Evolutionary conservation across 2,113 vertebrate species (phyloP).

Genomic region (Corythoichthys intestinalis): DNA sequence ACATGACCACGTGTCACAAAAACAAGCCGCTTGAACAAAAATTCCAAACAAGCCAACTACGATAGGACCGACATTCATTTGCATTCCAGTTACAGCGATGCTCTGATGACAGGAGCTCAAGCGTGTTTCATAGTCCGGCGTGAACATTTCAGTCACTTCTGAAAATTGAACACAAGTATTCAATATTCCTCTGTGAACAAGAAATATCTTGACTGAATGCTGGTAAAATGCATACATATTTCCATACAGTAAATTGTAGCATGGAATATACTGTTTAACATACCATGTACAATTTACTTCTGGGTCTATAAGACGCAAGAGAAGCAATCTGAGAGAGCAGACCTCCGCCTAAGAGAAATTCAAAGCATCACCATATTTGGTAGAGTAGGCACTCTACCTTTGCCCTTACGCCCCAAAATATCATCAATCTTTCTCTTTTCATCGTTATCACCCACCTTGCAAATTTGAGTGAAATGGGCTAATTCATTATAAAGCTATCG

Average conservation of each 20-base stretch:
- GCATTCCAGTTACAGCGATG: neutral
- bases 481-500: too few relatives aligned
- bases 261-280: neutral
- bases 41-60: conserved; percentile 5
- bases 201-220: neutral
- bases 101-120: neutral
- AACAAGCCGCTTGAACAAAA: conserved; percentile 27
- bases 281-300: neutral
- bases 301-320: too few relatives aligned
- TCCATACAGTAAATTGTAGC: neutral
- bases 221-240: neutral
- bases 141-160: neutral
- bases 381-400: too few relatives aligned
- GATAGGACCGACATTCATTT: neutral
- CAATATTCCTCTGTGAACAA: too few relatives aligned
- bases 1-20: conserved; percentile 58
- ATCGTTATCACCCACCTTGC: too few relatives aligned
- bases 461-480: too few relatives aligned
- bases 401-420: too few relatives aligned
- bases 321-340: too few relatives aligned
- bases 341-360: too few relatives aligned
- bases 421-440: too few relatives aligned
- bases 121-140: neutral
- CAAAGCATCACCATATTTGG: too few relatives aligned
- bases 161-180: neutral